Evolutionary conservation across 2,888 invertebrate genomes (phyloP), one percentile per base, ranked within the genome.

Genomic region (Epicampocera succincta): DNA sequence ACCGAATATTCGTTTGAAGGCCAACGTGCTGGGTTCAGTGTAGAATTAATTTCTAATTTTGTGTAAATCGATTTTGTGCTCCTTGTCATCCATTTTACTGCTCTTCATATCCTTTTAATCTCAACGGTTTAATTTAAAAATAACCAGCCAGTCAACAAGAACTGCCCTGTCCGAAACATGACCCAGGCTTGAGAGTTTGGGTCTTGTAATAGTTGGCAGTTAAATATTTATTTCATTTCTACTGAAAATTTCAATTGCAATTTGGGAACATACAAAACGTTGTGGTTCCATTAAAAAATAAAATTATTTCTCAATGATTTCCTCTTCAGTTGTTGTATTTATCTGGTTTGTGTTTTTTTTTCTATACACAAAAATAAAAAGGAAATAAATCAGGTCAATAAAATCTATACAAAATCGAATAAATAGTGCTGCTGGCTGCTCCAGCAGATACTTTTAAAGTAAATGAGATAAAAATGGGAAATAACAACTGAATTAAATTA

Each of bases 321-420:
- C 25, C 40, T 65, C 21, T 74, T 56, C 9, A 65, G 56, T 38
- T 38, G 0, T 11, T 54, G 50, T 25, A 33, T 6, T 0, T n/a
- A n/a, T n/a, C n/a, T n/a, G n/a, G n/a, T n/a, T n/a, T n/a, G n/a
- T n/a, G n/a, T n/a, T n/a, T n/a, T 17, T 40, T 40, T 44, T 40
- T 63, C 52, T 48, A 3, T 11, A n/a, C 11, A 66, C 19, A 13
- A 25, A 46, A 33, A 21, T 21, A 48, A 33, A 42, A 48, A 52
- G 40, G 19, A 72, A 61, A 61, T 52, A 63, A 74, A 74, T 65
- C 65, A 65, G 73, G 73, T 74, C 73, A 74, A 74, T 63, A 61
- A 69, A 69, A 71, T 63, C 54, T 48, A 56, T 56, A 54, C 11
- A 19, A 54, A 71, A 77, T 77, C 46, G 21, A 76, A 61, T 76